Evolutionary conservation across 2,888 invertebrate genomes (phyloP).

Genomic region (Anoncus sp.): DNA sequence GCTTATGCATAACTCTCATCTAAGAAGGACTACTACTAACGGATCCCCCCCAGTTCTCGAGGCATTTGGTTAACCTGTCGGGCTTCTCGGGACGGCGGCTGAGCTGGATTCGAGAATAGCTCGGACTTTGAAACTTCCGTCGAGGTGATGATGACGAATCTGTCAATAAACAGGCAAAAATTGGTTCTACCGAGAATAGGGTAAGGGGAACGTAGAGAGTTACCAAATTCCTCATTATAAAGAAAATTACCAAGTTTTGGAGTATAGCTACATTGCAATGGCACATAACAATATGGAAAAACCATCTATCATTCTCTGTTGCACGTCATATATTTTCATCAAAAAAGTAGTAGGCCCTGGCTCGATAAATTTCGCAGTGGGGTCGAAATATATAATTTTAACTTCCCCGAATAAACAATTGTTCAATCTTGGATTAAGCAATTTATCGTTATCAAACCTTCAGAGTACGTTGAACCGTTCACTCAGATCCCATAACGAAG

Average conservation of each 20-base stretch:
- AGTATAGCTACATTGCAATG: too few species aligned
- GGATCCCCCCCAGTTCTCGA: slow-evolving; percentile 31
- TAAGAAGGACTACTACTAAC: slow-evolving; percentile 41
- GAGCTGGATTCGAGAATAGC: slow-evolving; percentile 24
- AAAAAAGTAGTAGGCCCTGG: neutral
- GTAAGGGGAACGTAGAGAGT: neutral
- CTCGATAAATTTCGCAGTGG: neutral
- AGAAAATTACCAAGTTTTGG: neutral
- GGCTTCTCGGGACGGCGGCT: neutral
- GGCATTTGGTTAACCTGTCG: slow-evolving; percentile 16
- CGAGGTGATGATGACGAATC: slow-evolving; percentile 13
- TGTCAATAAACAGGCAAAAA: slow-evolving; percentile 22
- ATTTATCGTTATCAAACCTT: neutral
- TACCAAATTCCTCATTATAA: neutral
- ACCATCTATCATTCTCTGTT: neutral
- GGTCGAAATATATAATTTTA: neutral
- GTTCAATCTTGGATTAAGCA: neutral
- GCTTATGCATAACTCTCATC: slow-evolving; percentile 39
- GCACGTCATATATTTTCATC: neutral
- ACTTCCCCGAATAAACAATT: neutral
- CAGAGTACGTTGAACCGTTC: neutral
- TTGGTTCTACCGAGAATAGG: neutral
- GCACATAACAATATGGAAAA: neutral
- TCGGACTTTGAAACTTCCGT: slow-evolving; percentile 33
- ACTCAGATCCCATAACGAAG: neutral